A percentile compares a stretch with the other conserved stretches of the same genome.
phyloP scores from a whole-genome alignment of 1,140 invertebrate species.

The Meloidogyne floridensis region DNA sequence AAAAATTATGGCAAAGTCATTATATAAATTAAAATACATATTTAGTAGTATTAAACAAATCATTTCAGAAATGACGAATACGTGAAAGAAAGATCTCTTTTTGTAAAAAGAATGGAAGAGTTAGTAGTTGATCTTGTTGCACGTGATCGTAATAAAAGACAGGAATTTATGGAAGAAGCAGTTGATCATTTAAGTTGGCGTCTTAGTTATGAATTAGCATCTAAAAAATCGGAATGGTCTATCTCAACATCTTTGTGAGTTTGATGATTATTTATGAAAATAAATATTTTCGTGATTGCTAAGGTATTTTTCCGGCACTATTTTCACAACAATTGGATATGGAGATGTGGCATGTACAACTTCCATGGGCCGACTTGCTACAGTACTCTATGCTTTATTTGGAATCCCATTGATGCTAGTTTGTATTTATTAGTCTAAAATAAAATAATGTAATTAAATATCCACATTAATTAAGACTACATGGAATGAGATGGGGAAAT shows the following conservation, averaged over 20 bases:
- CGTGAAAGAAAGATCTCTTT: conserved; percentile 41
- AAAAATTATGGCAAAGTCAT: too few relatives aligned
- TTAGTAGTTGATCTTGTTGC: conserved; percentile 42
- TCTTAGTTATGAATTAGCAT: conserved; percentile 21
- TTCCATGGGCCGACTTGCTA: conserved; percentile 85
- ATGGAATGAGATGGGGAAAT: conserved; percentile 90
- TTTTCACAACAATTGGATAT: conserved; percentile 74
- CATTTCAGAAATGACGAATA: conserved; percentile 41
- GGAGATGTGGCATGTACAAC: conserved; percentile 93
- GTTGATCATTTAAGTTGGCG: conserved; percentile 49
- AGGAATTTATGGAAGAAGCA: conserved; percentile 51
- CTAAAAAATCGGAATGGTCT: conserved; percentile 39
- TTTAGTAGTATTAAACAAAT: background rate
- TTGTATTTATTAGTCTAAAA: background rate
- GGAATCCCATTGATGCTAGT: conserved; percentile 92
- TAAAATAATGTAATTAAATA: too few relatives aligned
- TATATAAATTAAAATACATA: background rate
- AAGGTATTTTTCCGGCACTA: conserved; percentile 57
- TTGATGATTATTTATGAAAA: background rate
- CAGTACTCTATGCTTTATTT: conserved; percentile 91
- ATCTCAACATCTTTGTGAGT: conserved; percentile 42
- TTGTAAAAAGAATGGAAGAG: conserved; percentile 58
- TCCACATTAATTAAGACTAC: conserved; percentile 73
- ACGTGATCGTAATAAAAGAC: conserved; percentile 14
- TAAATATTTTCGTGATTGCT: too few relatives aligned